phyloP scores from a whole-genome alignment of 2,113 vertebrate species.

The Paramisgurnus dabryanus region DNA sequence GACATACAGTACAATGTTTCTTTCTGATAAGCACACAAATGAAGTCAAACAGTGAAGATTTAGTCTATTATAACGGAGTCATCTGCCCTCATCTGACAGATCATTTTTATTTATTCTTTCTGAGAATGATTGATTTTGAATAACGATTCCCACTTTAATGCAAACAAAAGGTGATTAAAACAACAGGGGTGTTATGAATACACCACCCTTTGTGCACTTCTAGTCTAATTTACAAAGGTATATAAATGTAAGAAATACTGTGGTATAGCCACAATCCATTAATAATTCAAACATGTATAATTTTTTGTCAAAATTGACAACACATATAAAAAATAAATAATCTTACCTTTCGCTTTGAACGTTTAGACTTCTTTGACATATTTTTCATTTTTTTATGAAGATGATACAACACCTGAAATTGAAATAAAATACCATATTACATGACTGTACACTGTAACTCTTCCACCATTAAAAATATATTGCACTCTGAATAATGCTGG shows the following conservation, averaged over 20 bases:
- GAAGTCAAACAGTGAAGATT: not conserved
- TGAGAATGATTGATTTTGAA: not conserved
- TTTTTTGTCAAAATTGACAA: not conserved
- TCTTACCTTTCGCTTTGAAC: constrained; percentile 83
- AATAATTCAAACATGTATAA: not conserved
- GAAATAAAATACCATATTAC: constrained; percentile 16
- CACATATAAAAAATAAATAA: not conserved
- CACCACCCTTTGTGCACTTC: too few species aligned
- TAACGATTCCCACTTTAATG: not conserved
- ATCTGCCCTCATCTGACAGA: not conserved
- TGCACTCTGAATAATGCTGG: too few species aligned
- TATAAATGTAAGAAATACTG: not conserved
- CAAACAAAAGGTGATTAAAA: not conserved
- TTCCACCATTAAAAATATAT: too few species aligned
- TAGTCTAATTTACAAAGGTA: too few species aligned
- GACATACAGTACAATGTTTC: not conserved
- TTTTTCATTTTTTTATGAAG: constrained; percentile 87
- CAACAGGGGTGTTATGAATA: too few species aligned
- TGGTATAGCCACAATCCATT: not conserved
- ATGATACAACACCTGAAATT: constrained; percentile 78
- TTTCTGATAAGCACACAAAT: not conserved
- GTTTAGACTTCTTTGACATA: constrained; percentile 83
- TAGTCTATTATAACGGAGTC: not conserved
- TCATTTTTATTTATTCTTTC: not conserved
- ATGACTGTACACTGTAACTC: not conserved